A percentile compares a stretch with the other conserved stretches of the same genome.
Conservation (phyloP, 1,140 invertebrate genomes). For the Polyergus mexicanus region DNA sequence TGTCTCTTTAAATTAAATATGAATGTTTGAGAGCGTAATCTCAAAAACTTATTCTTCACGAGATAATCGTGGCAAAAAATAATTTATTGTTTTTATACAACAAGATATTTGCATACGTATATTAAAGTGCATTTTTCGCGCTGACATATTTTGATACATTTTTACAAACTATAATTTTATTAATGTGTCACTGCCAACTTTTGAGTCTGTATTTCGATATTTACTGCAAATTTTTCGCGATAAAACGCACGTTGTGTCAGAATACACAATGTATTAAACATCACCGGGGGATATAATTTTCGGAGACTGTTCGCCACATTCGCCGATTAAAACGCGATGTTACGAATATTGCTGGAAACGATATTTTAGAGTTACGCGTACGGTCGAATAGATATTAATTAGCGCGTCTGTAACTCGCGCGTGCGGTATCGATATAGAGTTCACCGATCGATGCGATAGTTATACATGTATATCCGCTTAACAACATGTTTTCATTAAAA, state of each 20-base stretch:
- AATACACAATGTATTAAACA: conserved; percentile 41
- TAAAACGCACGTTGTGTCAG: conserved; percentile 44
- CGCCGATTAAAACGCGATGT: conserved; percentile 38
- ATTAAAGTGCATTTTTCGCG: background rate
- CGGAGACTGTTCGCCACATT: conserved; percentile 43
- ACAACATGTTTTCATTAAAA: conserved; percentile 9
- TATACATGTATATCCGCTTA: conserved; percentile 26
- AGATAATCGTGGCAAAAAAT: background rate
- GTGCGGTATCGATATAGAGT: conserved; percentile 26
- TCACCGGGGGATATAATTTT: conserved; percentile 56
- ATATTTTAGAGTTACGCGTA: conserved; percentile 36
- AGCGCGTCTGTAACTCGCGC: conserved; percentile 39
- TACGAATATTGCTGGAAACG: conserved; percentile 13
- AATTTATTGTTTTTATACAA: background rate
- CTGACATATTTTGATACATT: too few species aligned
- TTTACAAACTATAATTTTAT: conserved; percentile 40
- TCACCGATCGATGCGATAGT: conserved; percentile 36
- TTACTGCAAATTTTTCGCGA: conserved; percentile 51
- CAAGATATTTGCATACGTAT: background rate
- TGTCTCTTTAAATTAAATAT: background rate
- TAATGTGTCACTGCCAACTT: conserved; percentile 22
- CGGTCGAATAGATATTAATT: conserved; percentile 49
- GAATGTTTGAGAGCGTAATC: conserved; percentile 35
- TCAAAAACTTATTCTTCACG: conserved; percentile 16
- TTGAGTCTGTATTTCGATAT: conserved; percentile 7